A percentile compares a stretch with the other conserved stretches of the same genome.
These are phyloP conservation scores for Eulemur rubriventer DNA, from an alignment of 2,797 vertebrate species.

Conservation along the genomic window DNA sequence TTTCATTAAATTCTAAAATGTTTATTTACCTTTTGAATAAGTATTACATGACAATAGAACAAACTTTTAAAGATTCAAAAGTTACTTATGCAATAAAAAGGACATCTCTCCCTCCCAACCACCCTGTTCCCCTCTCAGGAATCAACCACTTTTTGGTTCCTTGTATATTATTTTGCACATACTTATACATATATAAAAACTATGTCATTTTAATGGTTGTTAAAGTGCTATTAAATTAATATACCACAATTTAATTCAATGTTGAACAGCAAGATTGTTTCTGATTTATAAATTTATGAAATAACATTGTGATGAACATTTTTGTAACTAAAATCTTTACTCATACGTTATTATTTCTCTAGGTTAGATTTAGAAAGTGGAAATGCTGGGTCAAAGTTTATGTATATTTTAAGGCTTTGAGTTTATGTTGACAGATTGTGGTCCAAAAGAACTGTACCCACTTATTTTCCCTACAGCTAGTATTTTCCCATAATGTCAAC, in stretches of 20 bases:
- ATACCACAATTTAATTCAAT: background rate
- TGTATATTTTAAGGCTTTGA: background rate
- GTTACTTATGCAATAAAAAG: background rate
- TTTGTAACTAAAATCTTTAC: background rate
- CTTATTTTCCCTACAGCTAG: background rate
- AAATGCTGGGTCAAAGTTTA: background rate
- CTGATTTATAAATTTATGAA: background rate
- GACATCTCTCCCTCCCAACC: too few relatives aligned
- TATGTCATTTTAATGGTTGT: background rate
- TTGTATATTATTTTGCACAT: background rate
- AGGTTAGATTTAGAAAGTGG: background rate
- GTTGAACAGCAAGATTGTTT: background rate
- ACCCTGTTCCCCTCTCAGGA: background rate
- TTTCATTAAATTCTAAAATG: background rate
- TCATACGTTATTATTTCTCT: background rate
- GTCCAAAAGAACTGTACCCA: background rate
- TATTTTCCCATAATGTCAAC: background rate
- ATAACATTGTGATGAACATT: background rate
- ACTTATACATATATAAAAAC: background rate
- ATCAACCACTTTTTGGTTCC: background rate
- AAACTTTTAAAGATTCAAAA: background rate
- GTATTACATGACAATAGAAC: background rate
- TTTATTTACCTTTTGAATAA: background rate
- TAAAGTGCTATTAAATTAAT: background rate
- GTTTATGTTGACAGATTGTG: background rate